Percentiles rank a stretch among this genome's conserved stretches.
These are phyloP conservation scores for Ammodytes dubius DNA, from an alignment of 2,113 vertebrate species.

Conservation along the genomic window DNA sequence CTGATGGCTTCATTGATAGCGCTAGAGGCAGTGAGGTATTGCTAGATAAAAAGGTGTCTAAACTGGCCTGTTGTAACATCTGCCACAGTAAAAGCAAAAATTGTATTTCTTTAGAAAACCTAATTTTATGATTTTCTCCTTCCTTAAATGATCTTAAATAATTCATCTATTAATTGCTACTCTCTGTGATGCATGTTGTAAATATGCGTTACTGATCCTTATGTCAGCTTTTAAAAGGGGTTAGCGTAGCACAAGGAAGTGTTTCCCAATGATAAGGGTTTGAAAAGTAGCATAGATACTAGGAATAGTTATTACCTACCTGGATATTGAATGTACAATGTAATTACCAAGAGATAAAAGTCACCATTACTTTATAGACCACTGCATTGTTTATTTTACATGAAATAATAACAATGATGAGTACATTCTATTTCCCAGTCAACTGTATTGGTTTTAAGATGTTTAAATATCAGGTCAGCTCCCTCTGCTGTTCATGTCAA, in stretches of 20 bases:
- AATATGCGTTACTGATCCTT: neutral
- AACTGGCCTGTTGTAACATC: neutral
- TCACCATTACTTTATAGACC: neutral
- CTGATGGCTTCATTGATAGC: slow-evolving; percentile 35
- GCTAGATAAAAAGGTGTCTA: neutral
- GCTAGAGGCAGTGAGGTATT: slow-evolving; percentile 13
- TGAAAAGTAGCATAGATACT: neutral
- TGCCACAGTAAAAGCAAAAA: neutral
- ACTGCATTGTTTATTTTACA: neutral
- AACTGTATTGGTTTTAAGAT: neutral
- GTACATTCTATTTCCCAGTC: neutral
- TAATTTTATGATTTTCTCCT: neutral
- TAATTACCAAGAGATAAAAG: neutral
- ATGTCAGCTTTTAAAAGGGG: neutral
- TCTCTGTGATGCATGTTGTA: neutral
- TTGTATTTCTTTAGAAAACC: neutral
- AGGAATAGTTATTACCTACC: neutral
- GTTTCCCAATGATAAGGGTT: slow-evolving; percentile 1
- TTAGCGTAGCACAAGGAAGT: neutral
- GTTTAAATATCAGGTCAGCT: slow-evolving; percentile 18
- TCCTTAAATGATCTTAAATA: neutral
- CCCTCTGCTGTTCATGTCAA: slow-evolving; percentile 65
- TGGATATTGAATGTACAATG: neutral
- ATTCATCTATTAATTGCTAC: neutral
- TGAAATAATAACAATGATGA: neutral